Conservation (phyloP, 2,888 invertebrate species). For the Ypsolopha sequella region DNA sequence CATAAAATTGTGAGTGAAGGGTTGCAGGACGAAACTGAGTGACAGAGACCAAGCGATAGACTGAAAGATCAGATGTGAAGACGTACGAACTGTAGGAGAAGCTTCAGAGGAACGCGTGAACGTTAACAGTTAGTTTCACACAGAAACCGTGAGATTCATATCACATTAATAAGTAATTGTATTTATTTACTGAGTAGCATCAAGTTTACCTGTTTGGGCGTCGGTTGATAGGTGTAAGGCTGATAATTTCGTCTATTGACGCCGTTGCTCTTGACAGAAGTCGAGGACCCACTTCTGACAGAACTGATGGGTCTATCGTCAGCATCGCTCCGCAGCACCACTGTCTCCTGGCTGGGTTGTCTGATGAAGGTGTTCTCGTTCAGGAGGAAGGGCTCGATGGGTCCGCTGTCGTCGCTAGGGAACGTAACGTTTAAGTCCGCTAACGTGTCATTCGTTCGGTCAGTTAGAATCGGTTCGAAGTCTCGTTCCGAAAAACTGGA, state of each 20-base stretch:
- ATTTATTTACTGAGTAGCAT: too few relatives aligned
- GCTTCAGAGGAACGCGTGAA: too few relatives aligned
- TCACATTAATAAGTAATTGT: too few relatives aligned
- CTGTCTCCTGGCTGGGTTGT: background rate
- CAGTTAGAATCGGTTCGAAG: constrained; percentile 45
- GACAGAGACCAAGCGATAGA: background rate
- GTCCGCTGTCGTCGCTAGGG: constrained; percentile 48
- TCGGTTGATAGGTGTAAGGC: too few relatives aligned
- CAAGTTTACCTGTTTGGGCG: too few relatives aligned
- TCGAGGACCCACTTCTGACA: background rate
- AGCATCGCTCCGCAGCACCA: background rate
- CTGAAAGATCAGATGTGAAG: too few relatives aligned
- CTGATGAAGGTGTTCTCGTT: background rate
- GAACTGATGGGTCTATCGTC: background rate
- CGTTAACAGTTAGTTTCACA: background rate
- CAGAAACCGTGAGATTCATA: background rate
- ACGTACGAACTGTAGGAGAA: too few relatives aligned
- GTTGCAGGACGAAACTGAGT: background rate
- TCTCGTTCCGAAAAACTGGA: constrained; percentile 44
- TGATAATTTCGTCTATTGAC: background rate
- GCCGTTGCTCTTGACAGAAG: background rate
- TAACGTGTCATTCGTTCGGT: constrained; percentile 62
- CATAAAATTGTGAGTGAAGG: background rate
- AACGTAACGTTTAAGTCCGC: constrained; percentile 61
- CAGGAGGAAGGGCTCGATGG: constrained; percentile 16